These are phyloP conservation scores for Thinocorus orbignyianus DNA, from an alignment of 2,113 vertebrate genomes.

Conservation along the genomic window DNA sequence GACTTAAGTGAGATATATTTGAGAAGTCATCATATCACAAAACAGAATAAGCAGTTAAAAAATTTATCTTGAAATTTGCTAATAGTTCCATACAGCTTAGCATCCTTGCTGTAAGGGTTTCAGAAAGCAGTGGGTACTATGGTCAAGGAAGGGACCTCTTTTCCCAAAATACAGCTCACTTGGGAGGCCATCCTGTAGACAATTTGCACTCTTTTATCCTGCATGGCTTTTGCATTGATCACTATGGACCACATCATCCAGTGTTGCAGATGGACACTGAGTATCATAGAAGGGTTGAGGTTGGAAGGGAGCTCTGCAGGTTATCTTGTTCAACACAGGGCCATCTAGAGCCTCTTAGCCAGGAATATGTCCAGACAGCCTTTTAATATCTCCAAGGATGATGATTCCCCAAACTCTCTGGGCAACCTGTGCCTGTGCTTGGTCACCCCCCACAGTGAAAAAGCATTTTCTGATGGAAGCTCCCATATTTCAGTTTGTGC, in stretches of 20 bases:
- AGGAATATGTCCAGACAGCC: background rate
- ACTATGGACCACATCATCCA: fast-evolving
- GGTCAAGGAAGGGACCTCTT: background rate
- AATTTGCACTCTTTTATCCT: background rate
- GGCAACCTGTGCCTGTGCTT: background rate
- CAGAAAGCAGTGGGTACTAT: background rate
- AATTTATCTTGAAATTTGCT: background rate
- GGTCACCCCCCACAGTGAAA: background rate
- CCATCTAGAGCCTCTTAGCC: background rate
- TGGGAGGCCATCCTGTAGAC: background rate
- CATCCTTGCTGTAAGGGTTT: background rate
- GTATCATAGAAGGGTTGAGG: fast-evolving
- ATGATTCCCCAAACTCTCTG: background rate
- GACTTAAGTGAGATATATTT: background rate
- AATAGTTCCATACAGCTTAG: background rate
- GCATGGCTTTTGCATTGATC: background rate
- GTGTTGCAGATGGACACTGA: fast-evolving
- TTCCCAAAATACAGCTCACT: background rate
- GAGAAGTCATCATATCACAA: background rate
- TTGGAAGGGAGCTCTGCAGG: background rate
- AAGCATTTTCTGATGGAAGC: background rate
- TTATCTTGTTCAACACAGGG: too few relatives aligned
- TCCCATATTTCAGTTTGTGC: background rate
- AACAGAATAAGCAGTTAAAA: background rate
- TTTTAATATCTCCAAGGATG: background rate